Evolutionary conservation across 1,140 invertebrate genomes (phyloP), one percentile per base, ranked within the genome.

Genomic region (Atopsyche davidsoni): DNA sequence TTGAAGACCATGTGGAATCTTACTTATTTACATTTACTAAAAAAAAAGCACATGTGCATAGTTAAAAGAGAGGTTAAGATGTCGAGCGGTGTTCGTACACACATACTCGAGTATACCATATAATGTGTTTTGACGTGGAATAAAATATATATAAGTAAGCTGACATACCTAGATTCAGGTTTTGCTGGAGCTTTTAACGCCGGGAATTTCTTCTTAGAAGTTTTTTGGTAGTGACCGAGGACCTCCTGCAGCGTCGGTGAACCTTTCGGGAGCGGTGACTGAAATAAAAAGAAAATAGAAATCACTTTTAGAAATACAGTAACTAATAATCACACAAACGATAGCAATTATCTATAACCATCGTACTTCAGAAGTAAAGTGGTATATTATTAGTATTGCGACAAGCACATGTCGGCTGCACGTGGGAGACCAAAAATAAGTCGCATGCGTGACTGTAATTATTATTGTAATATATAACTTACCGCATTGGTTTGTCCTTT

Each of bases 401-500:
- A 6, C 3, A 2, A 49, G 17, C 6, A 6, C 7, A 7, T 49
- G 16, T n/a, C 2, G 3, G 13, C 14, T 7, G 34, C 25, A 6
- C 10, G 18, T n/a, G n/a, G 3, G 17, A 42, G 11, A 6, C 6
- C 7, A 10, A 18, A n/a, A n/a, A n/a, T n/a, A n/a, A n/a, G n/a
- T n/a, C n/a, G n/a, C n/a, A n/a, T n/a, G n/a, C n/a, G n/a, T n/a
- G n/a, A n/a, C n/a, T n/a, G n/a, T n/a, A n/a, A n/a, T n/a, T 18
- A 2, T 18, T 11, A 2, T 2, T 45, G 39, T 47, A 14, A 4
- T 4, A n/a, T 14, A 48, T 42, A 32, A 68, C 78, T 77, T 71
- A 82, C 80, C 61, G 77, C 73, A 42, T 79, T 79, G 9, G 70
- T 73, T 66, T 81, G 81, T 44, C 76, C 76, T 51, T 79, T 71